Evolutionary conservation across 2,113 vertebrate genomes (phyloP).

Genomic region (Nothobranchius kuhntae): DNA sequence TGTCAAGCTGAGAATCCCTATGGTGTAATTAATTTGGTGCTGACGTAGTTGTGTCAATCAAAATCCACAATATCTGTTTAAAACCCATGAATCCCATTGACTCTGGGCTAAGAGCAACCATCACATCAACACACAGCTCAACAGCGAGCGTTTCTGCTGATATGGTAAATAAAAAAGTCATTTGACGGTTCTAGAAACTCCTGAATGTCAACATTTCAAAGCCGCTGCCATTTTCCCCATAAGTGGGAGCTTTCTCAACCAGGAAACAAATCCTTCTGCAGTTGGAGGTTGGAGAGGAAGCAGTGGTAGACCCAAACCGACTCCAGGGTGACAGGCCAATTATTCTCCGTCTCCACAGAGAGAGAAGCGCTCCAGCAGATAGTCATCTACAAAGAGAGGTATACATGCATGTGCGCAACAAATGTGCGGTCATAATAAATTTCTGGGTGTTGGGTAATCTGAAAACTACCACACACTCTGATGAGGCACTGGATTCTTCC

Average conservation of each 20-base stretch:
- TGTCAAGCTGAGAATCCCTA: too few relatives aligned
- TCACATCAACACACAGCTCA: not conserved
- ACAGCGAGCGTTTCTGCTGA: not conserved
- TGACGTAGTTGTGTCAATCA: not conserved
- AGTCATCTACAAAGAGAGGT: not conserved
- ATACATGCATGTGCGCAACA: slow-evolving; percentile 1
- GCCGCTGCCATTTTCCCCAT: slow-evolving; percentile 3
- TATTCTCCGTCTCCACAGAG: not conserved
- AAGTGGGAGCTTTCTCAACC: slow-evolving; percentile 4
- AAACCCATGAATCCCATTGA: not conserved
- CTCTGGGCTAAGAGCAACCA: not conserved
- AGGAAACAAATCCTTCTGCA: slow-evolving; percentile 12
- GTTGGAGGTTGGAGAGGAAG: slow-evolving; percentile 7
- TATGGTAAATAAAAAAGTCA: not conserved
- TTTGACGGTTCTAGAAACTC: not conserved
- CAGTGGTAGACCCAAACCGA: slow-evolving; percentile 13
- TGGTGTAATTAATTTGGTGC: too few relatives aligned
- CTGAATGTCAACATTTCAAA: slow-evolving; percentile 6
- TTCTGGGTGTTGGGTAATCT: not conserved
- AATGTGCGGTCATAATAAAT: not conserved
- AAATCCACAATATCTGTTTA: too few relatives aligned
- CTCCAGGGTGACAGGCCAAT: slow-evolving; percentile 7
- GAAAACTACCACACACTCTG: not conserved
- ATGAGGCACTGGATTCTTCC: slow-evolving; percentile 4
- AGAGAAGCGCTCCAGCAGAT: not conserved